Percentiles rank a stretch among this genome's conserved stretches.
These are phyloP conservation scores for Patella depressa DNA, from an alignment of 2,888 invertebrate species.

Conservation along the genomic window DNA sequence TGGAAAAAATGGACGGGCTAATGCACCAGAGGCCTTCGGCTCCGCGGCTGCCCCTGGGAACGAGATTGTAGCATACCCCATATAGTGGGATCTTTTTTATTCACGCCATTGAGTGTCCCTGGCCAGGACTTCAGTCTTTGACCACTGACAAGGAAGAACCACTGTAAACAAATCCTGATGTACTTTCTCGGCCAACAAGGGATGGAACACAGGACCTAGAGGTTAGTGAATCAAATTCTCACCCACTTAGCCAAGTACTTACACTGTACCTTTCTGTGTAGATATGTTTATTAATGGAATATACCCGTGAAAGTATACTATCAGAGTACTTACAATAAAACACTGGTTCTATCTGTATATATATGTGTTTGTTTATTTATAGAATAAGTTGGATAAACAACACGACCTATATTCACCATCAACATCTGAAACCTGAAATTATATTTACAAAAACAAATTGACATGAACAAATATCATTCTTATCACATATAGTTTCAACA, in stretches of 20 bases:
- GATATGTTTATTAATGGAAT: neutral
- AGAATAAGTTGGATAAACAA: conserved; percentile 71
- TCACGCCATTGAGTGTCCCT: too few species aligned
- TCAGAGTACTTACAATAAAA: conserved; percentile 65
- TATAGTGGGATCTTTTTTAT: too few species aligned
- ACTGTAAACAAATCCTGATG: neutral
- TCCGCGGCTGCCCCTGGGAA: too few species aligned
- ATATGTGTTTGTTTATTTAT: conserved; percentile 67
- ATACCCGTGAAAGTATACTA: neutral
- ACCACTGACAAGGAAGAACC: neutral
- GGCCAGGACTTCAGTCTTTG: too few species aligned
- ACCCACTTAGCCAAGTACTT: conserved; percentile 23
- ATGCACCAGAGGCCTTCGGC: too few species aligned
- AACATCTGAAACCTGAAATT: conserved; percentile 69
- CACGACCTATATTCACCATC: conserved; percentile 71
- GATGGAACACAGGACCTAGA: neutral
- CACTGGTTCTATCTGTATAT: conserved; percentile 68
- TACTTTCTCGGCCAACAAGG: neutral
- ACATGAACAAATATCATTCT: too few species aligned
- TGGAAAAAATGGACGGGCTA: too few species aligned
- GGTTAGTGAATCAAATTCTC: neutral
- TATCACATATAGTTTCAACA: too few species aligned
- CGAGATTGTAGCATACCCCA: too few species aligned
- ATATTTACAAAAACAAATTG: too few species aligned
- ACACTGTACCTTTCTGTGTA: conserved; percentile 30